These are phyloP conservation scores for Parelbella ahira DNA, from an alignment of 2,888 invertebrate genomes.

Conservation along the genomic window DNA sequence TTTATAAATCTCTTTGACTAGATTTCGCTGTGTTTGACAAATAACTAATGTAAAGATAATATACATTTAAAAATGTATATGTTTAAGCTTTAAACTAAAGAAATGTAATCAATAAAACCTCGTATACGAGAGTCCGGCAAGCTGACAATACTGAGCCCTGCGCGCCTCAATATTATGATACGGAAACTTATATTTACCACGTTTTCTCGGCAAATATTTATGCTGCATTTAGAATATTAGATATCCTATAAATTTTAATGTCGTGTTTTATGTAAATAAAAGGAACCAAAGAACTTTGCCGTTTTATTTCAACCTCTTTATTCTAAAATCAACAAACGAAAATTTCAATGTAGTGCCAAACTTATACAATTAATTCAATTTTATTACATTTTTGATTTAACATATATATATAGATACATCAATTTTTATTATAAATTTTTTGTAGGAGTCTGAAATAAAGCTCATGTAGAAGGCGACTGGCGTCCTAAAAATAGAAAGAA, in stretches of 20 bases:
- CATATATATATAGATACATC: too few species aligned
- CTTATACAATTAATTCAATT: too few species aligned
- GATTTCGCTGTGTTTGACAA: slow-evolving; percentile 77
- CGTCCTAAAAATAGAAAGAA: too few species aligned
- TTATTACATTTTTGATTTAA: too few species aligned
- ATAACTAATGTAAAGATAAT: slow-evolving; percentile 45
- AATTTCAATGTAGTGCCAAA: too few species aligned
- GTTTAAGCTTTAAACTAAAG: slow-evolving; percentile 32
- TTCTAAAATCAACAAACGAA: too few species aligned
- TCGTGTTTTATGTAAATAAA: slow-evolving; percentile 65
- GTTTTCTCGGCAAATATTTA: slow-evolving; percentile 7
- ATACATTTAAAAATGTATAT: slow-evolving; percentile 25
- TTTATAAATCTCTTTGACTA: too few species aligned
- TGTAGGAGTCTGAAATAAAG: too few species aligned
- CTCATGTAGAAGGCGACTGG: too few species aligned
- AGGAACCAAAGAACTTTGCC: slow-evolving; percentile 45
- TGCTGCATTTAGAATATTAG: slow-evolving; percentile 32
- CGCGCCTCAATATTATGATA: slow-evolving; percentile 60
- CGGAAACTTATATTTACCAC: slow-evolving; percentile 21
- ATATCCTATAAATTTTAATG: slow-evolving; percentile 45
- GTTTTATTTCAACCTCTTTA: slow-evolving; percentile 43
- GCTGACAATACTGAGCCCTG: too few species aligned
- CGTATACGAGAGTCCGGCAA: too few species aligned
- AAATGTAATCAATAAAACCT: slow-evolving; percentile 21
- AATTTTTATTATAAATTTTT: too few species aligned